Conservation (phyloP, 2,888 invertebrate genomes). For the Tachina lurida region DNA sequence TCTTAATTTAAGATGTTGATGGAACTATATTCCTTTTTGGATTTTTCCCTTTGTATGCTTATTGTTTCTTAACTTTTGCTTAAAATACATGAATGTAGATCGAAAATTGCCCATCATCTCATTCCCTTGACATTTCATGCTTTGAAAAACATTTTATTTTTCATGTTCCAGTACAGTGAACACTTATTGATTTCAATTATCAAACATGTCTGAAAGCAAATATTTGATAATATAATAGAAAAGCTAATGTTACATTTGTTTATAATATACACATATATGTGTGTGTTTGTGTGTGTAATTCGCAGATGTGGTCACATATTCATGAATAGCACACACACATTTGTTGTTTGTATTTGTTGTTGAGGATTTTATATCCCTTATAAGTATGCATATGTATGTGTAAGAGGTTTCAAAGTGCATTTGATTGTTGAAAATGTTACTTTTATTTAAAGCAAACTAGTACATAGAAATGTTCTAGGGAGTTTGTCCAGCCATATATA, state of each 20-base stretch:
- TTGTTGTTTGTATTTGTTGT: no score
- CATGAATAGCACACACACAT: neutral
- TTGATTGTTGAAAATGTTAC: conserved; percentile 38
- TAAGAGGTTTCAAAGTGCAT: neutral
- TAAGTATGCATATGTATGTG: neutral
- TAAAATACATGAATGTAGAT: no score
- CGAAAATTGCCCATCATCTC: neutral
- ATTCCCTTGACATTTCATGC: neutral
- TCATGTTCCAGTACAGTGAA: conserved; percentile 40
- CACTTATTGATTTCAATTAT: conserved; percentile 68
- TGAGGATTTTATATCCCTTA: neutral
- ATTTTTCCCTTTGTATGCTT: no score
- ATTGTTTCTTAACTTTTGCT: no score
- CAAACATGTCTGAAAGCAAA: conserved; percentile 58
- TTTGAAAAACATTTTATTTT: conserved; percentile 1
- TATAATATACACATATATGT: neutral
- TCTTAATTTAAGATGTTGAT: no score
- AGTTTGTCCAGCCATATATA: neutral
- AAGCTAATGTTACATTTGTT: conserved; percentile 62
- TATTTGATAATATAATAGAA: conserved; percentile 48
- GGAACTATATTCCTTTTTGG: no score
- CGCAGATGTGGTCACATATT: neutral
- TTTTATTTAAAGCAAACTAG: conserved; percentile 46
- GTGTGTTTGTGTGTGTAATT: neutral
- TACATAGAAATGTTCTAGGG: neutral